A percentile compares a stretch with the other conserved stretches of the same genome.
These are phyloP conservation scores for Minunthozetes semirufus DNA, from an alignment of 2,888 invertebrate species.

Conservation along the genomic window DNA sequence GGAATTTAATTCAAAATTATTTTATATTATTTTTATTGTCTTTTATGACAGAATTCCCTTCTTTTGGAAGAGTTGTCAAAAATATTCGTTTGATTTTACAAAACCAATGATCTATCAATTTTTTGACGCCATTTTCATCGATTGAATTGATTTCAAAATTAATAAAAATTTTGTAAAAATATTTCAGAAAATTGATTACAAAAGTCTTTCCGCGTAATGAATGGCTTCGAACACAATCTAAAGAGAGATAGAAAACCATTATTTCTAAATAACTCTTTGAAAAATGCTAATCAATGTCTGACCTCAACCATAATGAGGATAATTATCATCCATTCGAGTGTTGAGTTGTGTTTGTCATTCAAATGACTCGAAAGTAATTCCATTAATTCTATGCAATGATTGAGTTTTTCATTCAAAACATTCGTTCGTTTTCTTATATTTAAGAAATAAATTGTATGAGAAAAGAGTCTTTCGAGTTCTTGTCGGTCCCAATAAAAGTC, in stretches of 20 bases:
- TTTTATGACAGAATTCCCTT: not conserved
- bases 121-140: slow-evolving; percentile 36
- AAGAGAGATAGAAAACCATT: no score
- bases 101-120: slow-evolving; percentile 36
- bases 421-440: slow-evolving; percentile 73
- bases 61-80: slow-evolving; percentile 35
- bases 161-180: no score
- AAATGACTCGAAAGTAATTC: slow-evolving; percentile 81
- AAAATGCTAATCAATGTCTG: not conserved
- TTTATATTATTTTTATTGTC: not conserved
- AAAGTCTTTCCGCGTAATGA: slow-evolving; percentile 38
- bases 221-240: slow-evolving; percentile 40
- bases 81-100: slow-evolving; percentile 38
- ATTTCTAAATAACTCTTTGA: no score
- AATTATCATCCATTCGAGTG: slow-evolving; percentile 97
- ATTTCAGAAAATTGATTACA: no score
- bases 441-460: slow-evolving; percentile 73
- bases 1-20: not conserved
- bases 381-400: slow-evolving; percentile 86
- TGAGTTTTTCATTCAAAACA: slow-evolving; percentile 89
- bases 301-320: slow-evolving; percentile 91
- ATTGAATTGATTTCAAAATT: no score
- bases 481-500: slow-evolving; percentile 99
- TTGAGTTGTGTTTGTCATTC: slow-evolving; percentile 82
- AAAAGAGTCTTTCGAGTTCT: slow-evolving; percentile 73